phyloP scores from a whole-genome alignment of 2,797 vertebrate genomes.

The Petrocephalus sullivani region DNA sequence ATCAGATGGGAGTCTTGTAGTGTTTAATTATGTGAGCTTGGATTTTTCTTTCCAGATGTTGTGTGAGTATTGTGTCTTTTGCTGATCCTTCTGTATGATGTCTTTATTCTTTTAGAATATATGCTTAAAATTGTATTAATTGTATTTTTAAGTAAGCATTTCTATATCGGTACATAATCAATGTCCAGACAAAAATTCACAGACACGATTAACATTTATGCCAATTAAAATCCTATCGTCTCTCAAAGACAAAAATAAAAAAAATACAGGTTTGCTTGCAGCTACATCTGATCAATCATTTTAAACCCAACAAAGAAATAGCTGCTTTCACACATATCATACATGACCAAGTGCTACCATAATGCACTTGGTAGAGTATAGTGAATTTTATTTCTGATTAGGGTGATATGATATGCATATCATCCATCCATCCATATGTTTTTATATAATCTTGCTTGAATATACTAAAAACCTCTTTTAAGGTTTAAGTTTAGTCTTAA shows the following conservation, averaged over 20 bases:
- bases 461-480: neutral
- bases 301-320: neutral
- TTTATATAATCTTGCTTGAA: neutral
- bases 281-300: neutral
- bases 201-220: neutral
- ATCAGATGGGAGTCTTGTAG: slow-evolving; percentile 25
- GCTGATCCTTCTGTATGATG: neutral
- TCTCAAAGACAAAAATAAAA: neutral
- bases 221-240: neutral
- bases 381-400: too few relatives aligned
- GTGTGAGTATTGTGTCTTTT: slow-evolving; percentile 10
- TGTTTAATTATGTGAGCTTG: slow-evolving; percentile 35
- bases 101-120: slow-evolving; percentile 12
- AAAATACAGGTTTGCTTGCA: neutral
- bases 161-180: neutral
- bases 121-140: slow-evolving; percentile 8
- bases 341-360: too few relatives aligned
- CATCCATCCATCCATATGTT: neutral
- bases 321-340: too few relatives aligned
- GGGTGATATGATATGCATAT: neutral
- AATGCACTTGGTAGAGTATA: too few relatives aligned
- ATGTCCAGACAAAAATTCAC: neutral
- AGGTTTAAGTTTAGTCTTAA: neutral
- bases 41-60: slow-evolving; percentile 21
- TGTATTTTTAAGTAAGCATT: neutral